Evolutionary conservation across 1,140 invertebrate species (phyloP), one percentile per base, ranked within the genome.

Genomic region (Anagrus nilaparvatae): DNA sequence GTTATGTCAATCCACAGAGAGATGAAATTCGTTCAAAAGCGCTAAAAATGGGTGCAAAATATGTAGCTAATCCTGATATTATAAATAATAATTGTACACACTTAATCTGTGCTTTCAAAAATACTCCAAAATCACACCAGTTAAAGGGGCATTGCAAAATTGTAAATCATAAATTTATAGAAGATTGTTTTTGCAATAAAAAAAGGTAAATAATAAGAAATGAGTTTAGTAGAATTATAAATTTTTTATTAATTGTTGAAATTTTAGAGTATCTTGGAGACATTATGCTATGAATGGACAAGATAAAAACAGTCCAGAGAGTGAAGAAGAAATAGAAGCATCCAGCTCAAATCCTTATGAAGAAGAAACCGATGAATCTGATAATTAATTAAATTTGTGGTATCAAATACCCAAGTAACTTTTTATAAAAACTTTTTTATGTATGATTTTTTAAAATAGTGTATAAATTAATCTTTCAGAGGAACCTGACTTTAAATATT

Each of bases 81-180:
- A 60, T 52, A 5, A 59, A 56, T 40, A 61, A 61, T 30, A 54
- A 46, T 37, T 67, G 65, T 18, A 63, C 59, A 28, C 58, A 67
- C 52, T 54, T 69, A 12, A 59, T 67, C 12, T 67, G 65, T 54
- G 63, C 64, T 28, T 67, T 67, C 40, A 60, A 56, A 48, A 69
- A 69, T 44, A 67, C 66, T 28, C 66, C 66, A 10, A 69, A 69
- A 30, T 57, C 44, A 35, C 54, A 62, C 10, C 55, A 60, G 40
- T 47, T 69, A 1, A 61, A 59, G 32, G 53, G 54, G 14, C 47
- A 54, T 28, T 48, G 48, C 3, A 67, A 67, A 46, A 67, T 69
- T 43, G 54, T 69, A n/a, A 50, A 51, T 2, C 58, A 65, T 39
- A 43, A 29, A 12, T 69, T 61, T 40, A 60, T 69, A 30, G 65